Percentiles rank a stretch among this genome's conserved stretches.
Evolutionary conservation across 1,140 invertebrate species (phyloP).

Genomic region (Panulirus ornatus): DNA sequence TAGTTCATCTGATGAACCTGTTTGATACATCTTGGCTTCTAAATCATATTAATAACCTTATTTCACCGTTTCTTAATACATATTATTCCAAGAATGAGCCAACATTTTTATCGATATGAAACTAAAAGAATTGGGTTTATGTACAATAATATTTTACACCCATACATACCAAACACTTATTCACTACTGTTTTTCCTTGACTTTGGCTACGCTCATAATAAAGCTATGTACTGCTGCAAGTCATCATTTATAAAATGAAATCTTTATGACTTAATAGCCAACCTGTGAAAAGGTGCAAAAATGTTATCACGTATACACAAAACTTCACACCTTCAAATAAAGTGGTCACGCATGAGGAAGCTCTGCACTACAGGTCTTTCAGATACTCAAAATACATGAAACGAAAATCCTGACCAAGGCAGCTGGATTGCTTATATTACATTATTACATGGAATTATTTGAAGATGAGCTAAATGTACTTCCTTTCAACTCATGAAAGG

Average conservation of each 20-base stretch:
- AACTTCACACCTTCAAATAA: not conserved
- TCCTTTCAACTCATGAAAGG: not conserved
- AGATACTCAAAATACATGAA: not conserved
- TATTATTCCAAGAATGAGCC: conserved; percentile 1
- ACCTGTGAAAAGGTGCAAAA: not conserved
- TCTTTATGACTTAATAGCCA: not conserved
- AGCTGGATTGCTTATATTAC: not conserved
- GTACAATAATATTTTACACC: conserved; percentile 50
- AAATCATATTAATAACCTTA: conserved; percentile 25
- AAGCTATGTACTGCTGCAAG: not conserved
- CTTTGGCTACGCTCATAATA: not conserved
- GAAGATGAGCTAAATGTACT: not conserved
- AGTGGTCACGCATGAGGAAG: conserved; percentile 2
- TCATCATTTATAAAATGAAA: not conserved
- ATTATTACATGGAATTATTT: not conserved
- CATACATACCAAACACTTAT: conserved; percentile 38
- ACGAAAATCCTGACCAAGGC: not conserved
- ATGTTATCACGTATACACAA: not conserved
- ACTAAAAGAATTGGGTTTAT: conserved; percentile 30
- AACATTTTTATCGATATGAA: conserved; percentile 27
- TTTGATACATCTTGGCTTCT: not conserved
- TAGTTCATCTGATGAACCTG: not conserved
- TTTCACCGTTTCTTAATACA: not conserved
- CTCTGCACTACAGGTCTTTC: not conserved
- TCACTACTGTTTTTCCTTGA: not conserved